phyloP scores from a whole-genome alignment of 2,888 invertebrate species.

The Girardia tigrina region DNA sequence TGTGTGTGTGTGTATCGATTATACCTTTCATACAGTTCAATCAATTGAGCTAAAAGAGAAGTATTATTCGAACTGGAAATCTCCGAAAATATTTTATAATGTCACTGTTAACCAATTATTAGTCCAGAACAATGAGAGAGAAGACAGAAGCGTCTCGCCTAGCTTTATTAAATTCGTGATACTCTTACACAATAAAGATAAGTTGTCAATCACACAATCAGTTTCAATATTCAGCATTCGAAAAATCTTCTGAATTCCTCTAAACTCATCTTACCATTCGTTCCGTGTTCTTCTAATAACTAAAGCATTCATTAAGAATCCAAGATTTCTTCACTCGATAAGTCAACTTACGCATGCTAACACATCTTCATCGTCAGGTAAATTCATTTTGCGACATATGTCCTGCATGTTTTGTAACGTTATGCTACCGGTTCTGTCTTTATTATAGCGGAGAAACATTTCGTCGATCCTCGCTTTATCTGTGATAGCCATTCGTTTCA shows the following conservation, averaged over 20 bases:
- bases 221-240: constrained; percentile 41
- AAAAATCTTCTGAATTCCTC: constrained; percentile 49
- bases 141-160: too few species aligned
- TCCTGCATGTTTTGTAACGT: constrained; percentile 43
- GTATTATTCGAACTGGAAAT: too few species aligned
- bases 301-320: too few species aligned
- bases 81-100: too few species aligned
- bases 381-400: constrained; percentile 44
- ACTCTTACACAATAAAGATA: not conserved
- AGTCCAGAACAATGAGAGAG: too few species aligned
- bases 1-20: too few species aligned
- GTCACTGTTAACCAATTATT: too few species aligned
- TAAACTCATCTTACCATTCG: constrained; percentile 44
- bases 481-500: constrained; percentile 49
- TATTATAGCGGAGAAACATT: constrained; percentile 48
- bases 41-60: too few species aligned
- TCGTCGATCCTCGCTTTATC: constrained; percentile 46
- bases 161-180: not conserved
- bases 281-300: constrained; percentile 43
- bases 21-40: too few species aligned
- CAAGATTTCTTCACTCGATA: too few species aligned
- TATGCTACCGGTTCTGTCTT: constrained; percentile 39
- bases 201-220: not conserved
- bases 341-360: constrained; percentile 44
- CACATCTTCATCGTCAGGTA: constrained; percentile 49